Evolutionary conservation across 2,113 vertebrate species (phyloP).

Genomic region (Tympanuchus pallidicinctus): DNA sequence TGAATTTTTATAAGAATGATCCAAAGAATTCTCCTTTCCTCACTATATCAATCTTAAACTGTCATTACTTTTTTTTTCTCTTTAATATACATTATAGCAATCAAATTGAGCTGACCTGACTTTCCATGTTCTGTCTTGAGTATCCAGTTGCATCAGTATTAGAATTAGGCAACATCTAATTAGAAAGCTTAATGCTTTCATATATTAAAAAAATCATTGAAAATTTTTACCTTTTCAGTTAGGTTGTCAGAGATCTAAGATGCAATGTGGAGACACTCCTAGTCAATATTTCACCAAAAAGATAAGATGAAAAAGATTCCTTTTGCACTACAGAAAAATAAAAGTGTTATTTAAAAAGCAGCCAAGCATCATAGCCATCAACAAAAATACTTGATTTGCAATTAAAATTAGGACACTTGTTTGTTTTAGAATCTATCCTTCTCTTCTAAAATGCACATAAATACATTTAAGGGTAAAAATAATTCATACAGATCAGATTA

Average conservation of each 20-base stretch:
- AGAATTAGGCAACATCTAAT: neutral
- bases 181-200: neutral
- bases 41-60: neutral
- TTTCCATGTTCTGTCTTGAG: neutral
- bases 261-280: neutral
- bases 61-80: neutral
- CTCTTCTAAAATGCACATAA: neutral
- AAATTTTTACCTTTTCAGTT: neutral
- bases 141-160: neutral
- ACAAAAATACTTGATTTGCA: neutral
- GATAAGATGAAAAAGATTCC: neutral
- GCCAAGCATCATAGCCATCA: neutral
- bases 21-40: neutral
- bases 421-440: neutral
- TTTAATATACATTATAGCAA: neutral
- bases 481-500: neutral
- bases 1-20: neutral
- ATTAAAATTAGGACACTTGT: neutral
- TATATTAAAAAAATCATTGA: neutral
- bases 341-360: neutral
- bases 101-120: neutral
- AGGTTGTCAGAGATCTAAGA: neutral
- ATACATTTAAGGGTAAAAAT: neutral
- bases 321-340: neutral
- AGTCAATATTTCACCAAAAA: neutral